phyloP scores from a whole-genome alignment of 2,113 vertebrate species.

The Nyctibius bracteatus region DNA sequence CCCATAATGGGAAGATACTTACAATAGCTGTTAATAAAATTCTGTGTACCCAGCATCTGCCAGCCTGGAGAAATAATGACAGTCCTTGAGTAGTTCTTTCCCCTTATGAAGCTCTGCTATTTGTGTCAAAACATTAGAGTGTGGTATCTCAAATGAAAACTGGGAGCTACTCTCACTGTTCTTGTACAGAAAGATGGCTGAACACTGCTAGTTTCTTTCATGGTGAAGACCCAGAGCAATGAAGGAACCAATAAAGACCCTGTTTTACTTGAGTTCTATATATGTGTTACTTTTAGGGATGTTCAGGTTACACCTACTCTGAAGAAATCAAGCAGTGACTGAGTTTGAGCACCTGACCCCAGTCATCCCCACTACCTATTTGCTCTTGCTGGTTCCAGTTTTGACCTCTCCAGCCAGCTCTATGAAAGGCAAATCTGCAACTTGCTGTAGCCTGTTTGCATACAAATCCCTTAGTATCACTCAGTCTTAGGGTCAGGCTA shows the following conservation, averaged over 20 bases:
- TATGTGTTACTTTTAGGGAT: neutral
- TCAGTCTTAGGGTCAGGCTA: rapidly evolving
- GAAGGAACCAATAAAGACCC: neutral
- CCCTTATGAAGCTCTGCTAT: neutral
- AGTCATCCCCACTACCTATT: neutral
- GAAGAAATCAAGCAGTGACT: neutral
- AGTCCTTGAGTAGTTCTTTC: neutral
- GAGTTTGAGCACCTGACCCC: neutral
- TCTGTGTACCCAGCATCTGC: neutral
- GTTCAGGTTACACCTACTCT: neutral
- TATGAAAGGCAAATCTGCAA: neutral
- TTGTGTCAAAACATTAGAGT: neutral
- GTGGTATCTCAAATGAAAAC: neutral
- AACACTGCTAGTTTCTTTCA: neutral
- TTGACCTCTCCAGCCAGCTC: neutral
- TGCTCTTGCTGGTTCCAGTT: neutral
- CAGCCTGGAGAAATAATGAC: neutral
- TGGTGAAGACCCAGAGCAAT: neutral
- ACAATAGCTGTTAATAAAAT: neutral
- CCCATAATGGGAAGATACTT: neutral
- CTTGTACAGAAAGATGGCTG: neutral
- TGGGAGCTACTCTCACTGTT: neutral
- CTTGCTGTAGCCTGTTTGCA: neutral
- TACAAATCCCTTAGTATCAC: neutral
- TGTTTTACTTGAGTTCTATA: neutral